A percentile compares a stretch with the other conserved stretches of the same genome.
These are phyloP conservation scores for Agriotes lineatus DNA, from an alignment of 2,888 invertebrate species.

Conservation along the genomic window DNA sequence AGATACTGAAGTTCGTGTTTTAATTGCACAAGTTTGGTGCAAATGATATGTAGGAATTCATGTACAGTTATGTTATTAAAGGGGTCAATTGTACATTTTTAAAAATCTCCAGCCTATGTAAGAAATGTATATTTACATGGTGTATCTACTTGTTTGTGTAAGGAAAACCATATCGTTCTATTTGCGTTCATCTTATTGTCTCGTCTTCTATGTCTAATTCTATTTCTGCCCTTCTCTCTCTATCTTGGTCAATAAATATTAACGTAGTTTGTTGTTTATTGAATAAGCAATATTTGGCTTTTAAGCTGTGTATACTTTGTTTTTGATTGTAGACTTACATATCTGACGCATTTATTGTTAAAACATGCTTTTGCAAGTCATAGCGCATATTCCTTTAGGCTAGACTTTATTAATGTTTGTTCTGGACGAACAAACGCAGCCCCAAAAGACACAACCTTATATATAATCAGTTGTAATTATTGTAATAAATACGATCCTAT, in stretches of 20 bases:
- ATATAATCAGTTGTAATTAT: not conserved
- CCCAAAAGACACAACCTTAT: not conserved
- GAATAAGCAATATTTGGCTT: slow-evolving; percentile 46
- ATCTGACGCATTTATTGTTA: slow-evolving; percentile 34
- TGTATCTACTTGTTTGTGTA: slow-evolving; percentile 6
- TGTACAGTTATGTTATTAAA: slow-evolving; percentile 30
- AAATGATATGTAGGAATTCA: not conserved
- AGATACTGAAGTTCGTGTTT: not conserved
- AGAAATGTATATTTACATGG: slow-evolving; percentile 9
- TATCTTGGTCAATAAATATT: slow-evolving; percentile 46
- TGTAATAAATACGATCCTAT: too few relatives aligned
- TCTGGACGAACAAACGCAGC: not conserved
- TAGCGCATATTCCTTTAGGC: too few relatives aligned
- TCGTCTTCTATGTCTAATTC: slow-evolving; percentile 26
- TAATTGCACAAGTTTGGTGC: not conserved
- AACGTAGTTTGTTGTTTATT: slow-evolving; percentile 44
- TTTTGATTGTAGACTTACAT: slow-evolving; percentile 30
- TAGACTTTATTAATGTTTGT: not conserved
- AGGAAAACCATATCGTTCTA: slow-evolving; percentile 16
- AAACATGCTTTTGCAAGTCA: slow-evolving; percentile 28
- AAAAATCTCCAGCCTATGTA: slow-evolving; percentile 4
- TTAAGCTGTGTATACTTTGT: slow-evolving; percentile 29
- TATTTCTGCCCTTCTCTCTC: slow-evolving; percentile 36
- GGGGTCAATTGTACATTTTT: slow-evolving; percentile 39
- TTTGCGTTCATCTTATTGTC: slow-evolving; percentile 14